Base-by-base conservation (phyloP, 1,140 invertebrate species). In the Trypoxylus dichotomus region DNA sequence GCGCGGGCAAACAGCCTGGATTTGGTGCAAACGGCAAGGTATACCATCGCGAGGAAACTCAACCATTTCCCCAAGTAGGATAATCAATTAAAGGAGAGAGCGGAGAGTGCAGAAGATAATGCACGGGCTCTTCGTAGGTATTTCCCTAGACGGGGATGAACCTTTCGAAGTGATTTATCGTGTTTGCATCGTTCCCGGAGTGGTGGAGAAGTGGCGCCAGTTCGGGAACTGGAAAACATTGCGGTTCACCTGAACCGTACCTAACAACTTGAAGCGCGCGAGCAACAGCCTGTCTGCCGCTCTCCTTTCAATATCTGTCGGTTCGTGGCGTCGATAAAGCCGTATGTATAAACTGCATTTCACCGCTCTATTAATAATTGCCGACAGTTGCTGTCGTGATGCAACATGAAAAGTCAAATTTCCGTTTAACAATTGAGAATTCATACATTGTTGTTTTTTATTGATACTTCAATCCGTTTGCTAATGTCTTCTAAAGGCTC, bases 141-240 rank as follows among this genome's bases (percentile, higher is more conserved):
- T 68, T 68, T 68, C 60, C 60, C 60, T 24, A 68, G 60, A 68
- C 60, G 60, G 60, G 60, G 60, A 68, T 68, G 60, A 68, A 68
- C 60, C 60, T 68, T 68, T 68, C 60, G 60, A 68, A 68, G 60
- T 68, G 60, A 68, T 68, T 68, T 68, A 68, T 68, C 60, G 60
- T 68, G 60, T 68, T 68, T 68, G 60, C 60, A 68, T 68, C 60
- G 24, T 29, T 68, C 21, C 27, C 24, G 0, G 60, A 27, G 60
- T 68, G 60, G 60, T 27, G 60, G 60, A 27, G 60, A 27, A 24
- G 60, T 68, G 24, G 24, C 21, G 24, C 60, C 60, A 5, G 27
- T 68, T 68, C 60, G 60, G 24, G 60, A 68, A 27, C 19, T 29
- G 27, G 60, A 68, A 68, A 68, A 68, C 60, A 68, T 68, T 68